Evolutionary conservation across 2,888 invertebrate genomes (phyloP), one percentile per base, ranked within the genome.

Genomic region (Coelopa pilipes): DNA sequence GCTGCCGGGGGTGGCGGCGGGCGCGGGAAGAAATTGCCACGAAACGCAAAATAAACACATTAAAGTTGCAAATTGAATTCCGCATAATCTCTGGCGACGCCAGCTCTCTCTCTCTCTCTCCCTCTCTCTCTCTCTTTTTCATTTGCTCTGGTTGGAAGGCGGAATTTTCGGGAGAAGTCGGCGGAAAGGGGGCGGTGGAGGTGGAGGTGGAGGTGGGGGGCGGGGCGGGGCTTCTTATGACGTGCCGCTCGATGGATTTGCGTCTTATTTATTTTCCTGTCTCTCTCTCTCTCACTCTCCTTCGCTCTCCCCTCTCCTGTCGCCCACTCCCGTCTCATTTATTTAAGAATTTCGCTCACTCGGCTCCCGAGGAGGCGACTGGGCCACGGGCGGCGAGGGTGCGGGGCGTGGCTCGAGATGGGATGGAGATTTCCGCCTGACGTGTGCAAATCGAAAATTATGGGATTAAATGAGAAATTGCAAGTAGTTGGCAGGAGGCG

Each of bases 41-140:
- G 82, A 80, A 84, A 83, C 82, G 82, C 82, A 82, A 83, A 84
- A 85, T 85, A 85, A 84, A 85, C 83, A 84, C 83, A 85, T 85
- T 84, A 81, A 84, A 84, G 81, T 83, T 84, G 84, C 83, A 85
- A 84, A 84, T 84, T 84, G 85, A 84, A 85, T 84, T 84, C 82
- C 81, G 80, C 81, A 84, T 83, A 85, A 83, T 82, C 82, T 82
- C 80, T 78, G 76, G 76, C 74, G 71, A 50, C 24, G 45, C 19
- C 45, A 50, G 19, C 59, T 57, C 57, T 17, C 69, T 15, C 45
- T 34, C 34, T 34, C 34, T 34, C 34, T 34, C 34, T 34, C 7
- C 34, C 34, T 34, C 34, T 34, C 2, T 34, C 60, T 21, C 66
- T 60, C 70, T 47, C 59, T 21, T 49, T 69, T 11, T 47, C 66